Percentiles rank a stretch among this genome's conserved stretches.
phyloP scores from a whole-genome alignment of 2,888 invertebrate genomes.

The Pedicia rivosa region DNA sequence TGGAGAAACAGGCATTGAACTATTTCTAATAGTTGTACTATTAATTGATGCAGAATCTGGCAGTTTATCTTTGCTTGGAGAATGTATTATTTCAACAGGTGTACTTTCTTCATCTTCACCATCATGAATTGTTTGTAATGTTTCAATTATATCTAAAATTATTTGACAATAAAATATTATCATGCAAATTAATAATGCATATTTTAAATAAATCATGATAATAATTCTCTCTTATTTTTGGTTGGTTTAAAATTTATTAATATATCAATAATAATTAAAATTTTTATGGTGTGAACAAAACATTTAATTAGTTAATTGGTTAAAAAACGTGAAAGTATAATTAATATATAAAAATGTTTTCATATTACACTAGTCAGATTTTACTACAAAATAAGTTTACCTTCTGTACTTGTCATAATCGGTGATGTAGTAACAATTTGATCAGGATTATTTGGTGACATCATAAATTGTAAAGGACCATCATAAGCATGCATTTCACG shows the following conservation, averaged over 20 bases:
- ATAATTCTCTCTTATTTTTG: no score
- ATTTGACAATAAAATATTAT: background rate
- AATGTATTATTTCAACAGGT: conserved; percentile 22
- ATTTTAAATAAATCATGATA: conserved; percentile 1
- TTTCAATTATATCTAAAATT: conserved; percentile 24
- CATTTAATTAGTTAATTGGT: no score
- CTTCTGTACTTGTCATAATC: conserved; percentile 16
- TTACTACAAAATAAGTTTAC: conserved; percentile 17
- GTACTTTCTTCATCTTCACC: conserved; percentile 45
- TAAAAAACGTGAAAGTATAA: no score
- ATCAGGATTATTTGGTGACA: conserved; percentile 68
- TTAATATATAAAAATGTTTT: no score
- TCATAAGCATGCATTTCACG: conserved; percentile 43
- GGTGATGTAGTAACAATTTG: conserved; percentile 40
- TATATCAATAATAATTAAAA: no score
- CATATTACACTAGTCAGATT: no score
- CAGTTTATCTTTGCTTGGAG: conserved; percentile 16
- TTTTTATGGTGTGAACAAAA: no score
- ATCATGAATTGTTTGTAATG: conserved; percentile 29
- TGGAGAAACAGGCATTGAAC: conserved; percentile 24
- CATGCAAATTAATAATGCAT: no score
- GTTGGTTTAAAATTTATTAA: no score
- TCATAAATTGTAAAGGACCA: conserved; percentile 73
- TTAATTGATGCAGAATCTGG: conserved; percentile 8
- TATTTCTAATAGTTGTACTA: conserved; percentile 22